Evolutionary conservation across 2,888 invertebrate genomes (phyloP).

Genomic region (Polymixis flavicincta): DNA sequence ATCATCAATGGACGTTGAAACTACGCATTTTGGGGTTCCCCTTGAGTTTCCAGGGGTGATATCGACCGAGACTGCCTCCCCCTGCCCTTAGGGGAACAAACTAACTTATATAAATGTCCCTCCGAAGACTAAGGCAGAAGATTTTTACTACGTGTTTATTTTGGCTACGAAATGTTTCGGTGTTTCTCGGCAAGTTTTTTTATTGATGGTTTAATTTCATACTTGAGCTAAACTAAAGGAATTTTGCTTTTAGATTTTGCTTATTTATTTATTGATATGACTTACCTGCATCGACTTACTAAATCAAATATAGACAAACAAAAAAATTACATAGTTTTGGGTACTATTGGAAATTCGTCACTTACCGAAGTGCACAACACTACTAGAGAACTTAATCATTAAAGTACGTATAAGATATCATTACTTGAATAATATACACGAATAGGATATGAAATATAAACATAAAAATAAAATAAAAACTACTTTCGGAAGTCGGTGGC

Average conservation of each 20-base stretch:
- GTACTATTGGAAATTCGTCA: neutral
- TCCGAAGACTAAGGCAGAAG: constrained; percentile 45
- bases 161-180: constrained; percentile 38
- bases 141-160: constrained; percentile 65
- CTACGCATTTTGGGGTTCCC: constrained; percentile 34
- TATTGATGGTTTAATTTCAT: neutral
- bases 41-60: constrained; percentile 61
- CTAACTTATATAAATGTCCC: constrained; percentile 65
- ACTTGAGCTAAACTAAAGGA: neutral
- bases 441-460: neutral
- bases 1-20: constrained; percentile 56
- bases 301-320: neutral
- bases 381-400: neutral
- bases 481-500: neutral
- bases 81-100: constrained; percentile 47
- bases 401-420: neutral
- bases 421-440: neutral
- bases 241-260: neutral
- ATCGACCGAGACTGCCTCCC: constrained; percentile 63
- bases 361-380: neutral
- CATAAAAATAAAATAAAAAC: neutral
- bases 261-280: neutral
- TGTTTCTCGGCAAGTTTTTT: constrained; percentile 8
- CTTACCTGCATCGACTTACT: neutral
- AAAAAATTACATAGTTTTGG: neutral